Base-by-base conservation (phyloP, 2,888 invertebrate genomes). In the Pseudoips prasinana region DNA sequence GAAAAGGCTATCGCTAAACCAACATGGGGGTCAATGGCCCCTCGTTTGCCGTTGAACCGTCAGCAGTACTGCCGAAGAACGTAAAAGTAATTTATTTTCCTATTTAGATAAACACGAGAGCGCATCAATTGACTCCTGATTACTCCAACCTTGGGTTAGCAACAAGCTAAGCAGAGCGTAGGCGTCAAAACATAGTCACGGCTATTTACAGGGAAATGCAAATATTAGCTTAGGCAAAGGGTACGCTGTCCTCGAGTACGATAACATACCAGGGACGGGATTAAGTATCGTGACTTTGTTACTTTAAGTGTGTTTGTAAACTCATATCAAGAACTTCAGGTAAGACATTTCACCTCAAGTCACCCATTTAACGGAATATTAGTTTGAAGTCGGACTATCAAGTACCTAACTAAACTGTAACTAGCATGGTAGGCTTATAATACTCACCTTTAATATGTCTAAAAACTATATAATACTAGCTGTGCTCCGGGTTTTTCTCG, bases 191-290 rank as follows among this genome's bases (percentile, higher is more conserved):
- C 61, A 56, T 51, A 62, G 60, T 64, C 43, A 57, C 56, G 51
- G 57, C 61, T 67, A 68, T 67, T 70, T 67, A 65, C 68, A 65
- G 56, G 65, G 65, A 62, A 73, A 54, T 55, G 60, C 63, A 68
- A 76, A 76, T 69, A 65, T 74, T 75, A 62, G 68, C 63, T 68
- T 72, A 70, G 73, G 73, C 57, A 58, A 58, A 64, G 66, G 63
- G 62, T 61, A 62, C 63, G 67, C 49, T 51, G 58, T 55, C 57
- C 54, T 63, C 40, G 46, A 62, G 61, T 49, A 57, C 58, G 67
- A 60, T 62, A 59, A 64, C 64, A 56, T 39, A 59, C 61, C 60
- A 53, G 57, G 58, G 57, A 55, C 56, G 54, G 60, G 61, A 56
- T 67, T 64, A 62, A 59, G 61, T 62, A 58, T 62, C 57, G 55